Conservation (phyloP, 1,140 invertebrate species). For the Kradibia gibbosae region DNA sequence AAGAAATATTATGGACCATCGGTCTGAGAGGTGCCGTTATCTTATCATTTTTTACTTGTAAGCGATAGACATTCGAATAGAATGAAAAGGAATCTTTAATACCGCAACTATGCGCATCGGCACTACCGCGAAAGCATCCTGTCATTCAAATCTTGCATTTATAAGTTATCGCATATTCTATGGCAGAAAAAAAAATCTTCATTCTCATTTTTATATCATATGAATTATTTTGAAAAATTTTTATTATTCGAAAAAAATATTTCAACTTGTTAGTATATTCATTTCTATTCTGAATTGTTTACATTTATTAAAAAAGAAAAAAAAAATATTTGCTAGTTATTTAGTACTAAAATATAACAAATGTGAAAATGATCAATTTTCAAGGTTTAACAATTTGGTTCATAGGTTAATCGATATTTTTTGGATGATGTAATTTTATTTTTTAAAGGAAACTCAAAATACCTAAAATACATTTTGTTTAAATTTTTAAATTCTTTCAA, state of each 20-base stretch:
- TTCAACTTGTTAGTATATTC: background rate
- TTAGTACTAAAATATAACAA: too few species aligned
- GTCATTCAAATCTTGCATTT: conserved; percentile 51
- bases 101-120: conserved; percentile 56
- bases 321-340: background rate
- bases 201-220: background rate
- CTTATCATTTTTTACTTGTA: background rate
- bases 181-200: conserved; percentile 3
- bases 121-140: background rate
- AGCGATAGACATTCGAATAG: background rate
- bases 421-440: too few species aligned
- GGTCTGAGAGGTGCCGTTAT: background rate
- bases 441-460: too few species aligned
- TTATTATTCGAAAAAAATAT: background rate
- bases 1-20: conserved; percentile 5
- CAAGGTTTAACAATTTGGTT: too few species aligned
- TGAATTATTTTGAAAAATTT: too few species aligned
- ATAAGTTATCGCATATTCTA: conserved; percentile 55
- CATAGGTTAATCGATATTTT: too few species aligned
- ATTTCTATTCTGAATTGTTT: too few species aligned
- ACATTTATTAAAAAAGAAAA: background rate
- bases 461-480: too few species aligned
- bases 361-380: too few species aligned
- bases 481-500: too few species aligned
- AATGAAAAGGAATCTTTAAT: conserved; percentile 60